Evolutionary conservation across 2,888 invertebrate species (phyloP).

Genomic region (Conchocele bisecta): DNA sequence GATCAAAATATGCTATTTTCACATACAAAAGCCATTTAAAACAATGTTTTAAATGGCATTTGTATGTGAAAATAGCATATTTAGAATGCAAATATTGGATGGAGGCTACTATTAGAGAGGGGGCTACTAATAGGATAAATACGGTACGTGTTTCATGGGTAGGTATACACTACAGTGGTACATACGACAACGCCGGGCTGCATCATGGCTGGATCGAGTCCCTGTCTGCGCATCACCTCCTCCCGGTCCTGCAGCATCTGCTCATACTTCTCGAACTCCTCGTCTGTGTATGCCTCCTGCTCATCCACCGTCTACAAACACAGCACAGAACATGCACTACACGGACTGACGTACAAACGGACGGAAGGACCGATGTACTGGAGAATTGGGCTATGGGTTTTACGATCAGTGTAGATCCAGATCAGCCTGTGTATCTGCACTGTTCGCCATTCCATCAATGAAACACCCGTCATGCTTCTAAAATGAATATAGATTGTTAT

Average conservation of each 20-base stretch:
- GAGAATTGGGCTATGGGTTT: background rate
- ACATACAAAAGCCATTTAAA: too few relatives aligned
- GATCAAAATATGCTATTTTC: too few relatives aligned
- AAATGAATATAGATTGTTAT: too few relatives aligned
- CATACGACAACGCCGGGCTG: conserved; percentile 84
- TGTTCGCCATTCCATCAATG: too few relatives aligned
- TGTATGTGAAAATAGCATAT: background rate
- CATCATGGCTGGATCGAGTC: conserved; percentile 60
- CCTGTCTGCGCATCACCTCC: conserved; percentile 52
- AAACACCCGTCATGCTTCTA: too few relatives aligned
- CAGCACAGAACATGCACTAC: too few relatives aligned
- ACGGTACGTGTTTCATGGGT: too few relatives aligned
- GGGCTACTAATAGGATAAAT: background rate
- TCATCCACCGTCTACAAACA: conserved; percentile 90
- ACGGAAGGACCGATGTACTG: too few relatives aligned
- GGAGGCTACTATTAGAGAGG: background rate
- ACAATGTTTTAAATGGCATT: too few relatives aligned
- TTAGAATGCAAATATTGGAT: background rate
- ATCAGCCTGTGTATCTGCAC: too few relatives aligned
- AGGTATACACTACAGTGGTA: background rate
- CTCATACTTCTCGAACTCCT: conserved; percentile 91
- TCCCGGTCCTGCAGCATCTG: conserved; percentile 67
- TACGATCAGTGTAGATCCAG: too few relatives aligned
- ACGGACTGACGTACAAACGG: too few relatives aligned
- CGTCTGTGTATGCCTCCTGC: conserved; percentile 91